Conservation (phyloP, 2,888 invertebrate genomes). For the Flabesymbios commensalis region DNA sequence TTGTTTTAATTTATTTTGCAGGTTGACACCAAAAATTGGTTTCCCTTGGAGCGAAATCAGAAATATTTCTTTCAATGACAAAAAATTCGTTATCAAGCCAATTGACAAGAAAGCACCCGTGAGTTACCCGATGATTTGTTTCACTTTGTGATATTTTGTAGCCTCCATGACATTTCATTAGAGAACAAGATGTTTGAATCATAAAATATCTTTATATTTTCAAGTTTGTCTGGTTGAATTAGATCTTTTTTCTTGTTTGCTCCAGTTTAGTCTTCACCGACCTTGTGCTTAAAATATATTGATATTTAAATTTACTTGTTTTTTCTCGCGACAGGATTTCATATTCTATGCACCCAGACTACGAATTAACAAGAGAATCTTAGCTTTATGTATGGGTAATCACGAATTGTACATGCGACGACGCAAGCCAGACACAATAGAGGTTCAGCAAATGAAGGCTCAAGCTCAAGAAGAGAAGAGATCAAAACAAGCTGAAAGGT, state of each 20-base stretch:
- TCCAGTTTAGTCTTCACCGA: background rate
- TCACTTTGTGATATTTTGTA: background rate
- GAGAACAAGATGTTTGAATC: too few relatives aligned
- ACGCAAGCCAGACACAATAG: slow-evolving; percentile 98
- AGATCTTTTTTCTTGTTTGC: too few relatives aligned
- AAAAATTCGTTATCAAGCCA: slow-evolving; percentile 99
- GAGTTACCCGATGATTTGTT: slow-evolving; percentile 22
- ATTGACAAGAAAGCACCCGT: slow-evolving; percentile 98
- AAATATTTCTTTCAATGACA: slow-evolving; percentile 99
- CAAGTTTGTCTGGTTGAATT: too few relatives aligned
- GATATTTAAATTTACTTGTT: background rate
- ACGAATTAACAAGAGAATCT: slow-evolving; percentile 96
- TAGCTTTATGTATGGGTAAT: slow-evolving; percentile 99
- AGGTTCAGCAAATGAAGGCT: slow-evolving; percentile 99
- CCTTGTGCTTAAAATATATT: background rate
- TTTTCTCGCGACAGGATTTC: slow-evolving; percentile 72
- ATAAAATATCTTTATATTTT: too few relatives aligned
- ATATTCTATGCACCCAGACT: slow-evolving; percentile 98
- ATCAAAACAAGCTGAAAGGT: slow-evolving; percentile 92
- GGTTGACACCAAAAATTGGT: slow-evolving; percentile 84
- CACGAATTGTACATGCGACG: slow-evolving; percentile 99
- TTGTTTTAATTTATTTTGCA: too few relatives aligned
- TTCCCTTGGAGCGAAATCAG: slow-evolving; percentile 99
- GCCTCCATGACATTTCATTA: too few relatives aligned
- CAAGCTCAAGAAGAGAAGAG: slow-evolving; percentile 95